Percentiles rank a stretch among this genome's conserved stretches.
These are phyloP conservation scores for Xiphophorus couchianus DNA, from an alignment of 2,113 vertebrate species.

Conservation along the genomic window DNA sequence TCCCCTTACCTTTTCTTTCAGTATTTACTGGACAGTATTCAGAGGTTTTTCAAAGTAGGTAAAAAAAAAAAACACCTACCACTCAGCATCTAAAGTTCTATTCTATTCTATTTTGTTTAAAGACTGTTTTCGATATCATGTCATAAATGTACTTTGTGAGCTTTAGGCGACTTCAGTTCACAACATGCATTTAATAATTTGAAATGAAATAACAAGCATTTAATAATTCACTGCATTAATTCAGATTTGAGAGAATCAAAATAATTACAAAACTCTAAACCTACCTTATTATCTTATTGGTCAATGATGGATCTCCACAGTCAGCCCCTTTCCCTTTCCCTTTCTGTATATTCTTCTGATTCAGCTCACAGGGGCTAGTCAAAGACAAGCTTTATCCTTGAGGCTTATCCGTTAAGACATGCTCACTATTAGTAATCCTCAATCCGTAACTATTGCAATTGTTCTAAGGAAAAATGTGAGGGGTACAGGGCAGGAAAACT, in stretches of 20 bases:
- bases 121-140: not conserved
- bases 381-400: constrained; percentile 72
- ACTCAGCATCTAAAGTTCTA: no score
- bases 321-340: constrained; percentile 34
- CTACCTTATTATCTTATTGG: constrained; percentile 57
- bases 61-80: no score
- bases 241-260: not conserved
- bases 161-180: not conserved
- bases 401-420: constrained; percentile 79
- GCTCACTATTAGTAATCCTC: constrained; percentile 73
- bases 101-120: no score
- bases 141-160: no score
- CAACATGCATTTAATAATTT: not conserved
- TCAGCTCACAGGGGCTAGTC: constrained; percentile 40
- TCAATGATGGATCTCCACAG: constrained; percentile 33
- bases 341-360: constrained; percentile 41
- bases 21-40: not conserved
- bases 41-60: not conserved
- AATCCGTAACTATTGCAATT: constrained; percentile 57
- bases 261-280: constrained; percentile 2
- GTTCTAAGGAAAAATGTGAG: constrained; percentile 19
- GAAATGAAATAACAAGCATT: not conserved
- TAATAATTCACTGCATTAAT: not conserved
- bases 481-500: constrained; percentile 8
- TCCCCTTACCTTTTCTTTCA: no score